Percentiles rank a stretch among this genome's conserved stretches.
Conservation (phyloP, 2,888 invertebrate species). For the Capitulum mitella region DNA sequence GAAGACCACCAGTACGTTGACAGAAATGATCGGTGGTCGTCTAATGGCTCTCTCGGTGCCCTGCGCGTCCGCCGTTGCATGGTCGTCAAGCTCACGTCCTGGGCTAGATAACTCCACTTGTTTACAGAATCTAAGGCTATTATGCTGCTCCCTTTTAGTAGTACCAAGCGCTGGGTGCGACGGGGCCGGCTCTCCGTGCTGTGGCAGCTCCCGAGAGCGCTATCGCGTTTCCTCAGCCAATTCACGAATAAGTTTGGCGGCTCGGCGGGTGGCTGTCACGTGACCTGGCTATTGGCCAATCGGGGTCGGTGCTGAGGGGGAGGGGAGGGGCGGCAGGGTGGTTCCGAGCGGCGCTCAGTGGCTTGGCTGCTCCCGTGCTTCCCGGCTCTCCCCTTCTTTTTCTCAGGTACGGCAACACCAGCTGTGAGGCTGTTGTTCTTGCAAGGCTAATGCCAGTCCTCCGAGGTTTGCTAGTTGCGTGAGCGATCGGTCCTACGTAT, state of each 20-base stretch:
- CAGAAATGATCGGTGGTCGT: too few species aligned
- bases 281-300: not conserved
- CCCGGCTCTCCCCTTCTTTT: not conserved
- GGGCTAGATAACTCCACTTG: too few species aligned
- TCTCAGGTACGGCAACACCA: not conserved
- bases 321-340: not conserved
- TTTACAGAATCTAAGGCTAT: too few species aligned
- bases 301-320: not conserved
- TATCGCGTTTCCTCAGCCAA: not conserved
- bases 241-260: not conserved
- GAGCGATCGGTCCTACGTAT: too few species aligned
- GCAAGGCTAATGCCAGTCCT: too few species aligned
- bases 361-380: not conserved
- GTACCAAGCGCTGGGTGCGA: too few species aligned
- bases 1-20: too few species aligned
- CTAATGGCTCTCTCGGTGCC: too few species aligned
- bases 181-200: not conserved
- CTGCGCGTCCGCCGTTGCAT: too few species aligned
- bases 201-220: not conserved
- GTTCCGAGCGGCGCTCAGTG: not conserved
- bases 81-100: too few species aligned
- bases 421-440: not conserved
- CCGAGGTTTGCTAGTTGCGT: too few species aligned
- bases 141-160: too few species aligned
- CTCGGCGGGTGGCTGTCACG: not conserved